Base-by-base conservation (phyloP, 1,140 invertebrate genomes). In the Ptiloglossa arizonensis region DNA sequence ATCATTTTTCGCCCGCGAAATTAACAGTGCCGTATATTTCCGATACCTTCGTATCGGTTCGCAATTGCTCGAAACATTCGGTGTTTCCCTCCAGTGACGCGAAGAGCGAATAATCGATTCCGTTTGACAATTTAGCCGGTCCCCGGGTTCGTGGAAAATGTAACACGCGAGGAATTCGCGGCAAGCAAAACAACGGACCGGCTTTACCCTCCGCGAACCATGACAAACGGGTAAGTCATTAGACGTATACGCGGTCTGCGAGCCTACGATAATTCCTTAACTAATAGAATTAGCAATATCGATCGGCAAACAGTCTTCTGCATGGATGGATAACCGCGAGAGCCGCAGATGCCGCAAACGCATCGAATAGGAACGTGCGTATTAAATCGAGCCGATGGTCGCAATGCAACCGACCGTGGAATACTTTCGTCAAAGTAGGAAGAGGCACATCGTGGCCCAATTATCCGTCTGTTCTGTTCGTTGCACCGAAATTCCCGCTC, bases 341-440 rank as follows among this genome's bases (percentile, higher is more conserved):
- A 32, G 27, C 74, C 69, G 41, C 76, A 66, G 60, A 64, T 56
- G 38, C 76, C 69, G 60, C 76, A 57, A 48, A 79, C 59, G 60
- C 76, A 66, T 73, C 52, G 66, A 79, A 64, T 38, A 54, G 32
- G 17, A n/a, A n/a, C 59, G 68, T 29, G 48, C 41, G 52, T 60
- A 76, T 69, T 76, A 76, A n/a, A 70, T 73, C 76, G 69, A 27
- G 38, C 38, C 15, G 75, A 63, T 63, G 56, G 46, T 13, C 38
- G 41, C 63, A 57, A n/a, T 35, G 29, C 41, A 59, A 41, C 66
- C 17, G 38, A 1, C 38, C n/a, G n/a, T 17, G 35, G 24, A 46
- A 71, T 77, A 77, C 63, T 70, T 63, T 57, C 68, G n/a, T 52
- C 68, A 76, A 76, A 69, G 63, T 69, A 50, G 41, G 41, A 41